Conservation (phyloP, 2,797 vertebrate genomes). For the Dallia pectoralis region DNA sequence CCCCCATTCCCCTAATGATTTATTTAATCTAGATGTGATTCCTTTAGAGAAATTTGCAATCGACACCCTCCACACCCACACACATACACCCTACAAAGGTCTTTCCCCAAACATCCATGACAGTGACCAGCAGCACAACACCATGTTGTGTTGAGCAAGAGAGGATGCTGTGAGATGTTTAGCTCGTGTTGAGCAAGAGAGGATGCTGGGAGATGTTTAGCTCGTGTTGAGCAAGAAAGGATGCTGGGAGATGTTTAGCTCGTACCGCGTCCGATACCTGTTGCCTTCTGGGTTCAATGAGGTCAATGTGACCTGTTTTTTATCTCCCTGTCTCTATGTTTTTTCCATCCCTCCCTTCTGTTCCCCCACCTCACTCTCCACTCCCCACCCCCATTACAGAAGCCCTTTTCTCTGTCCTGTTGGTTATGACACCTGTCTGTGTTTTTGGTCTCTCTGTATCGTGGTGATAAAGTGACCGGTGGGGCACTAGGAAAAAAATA, state of each 20-base stretch:
- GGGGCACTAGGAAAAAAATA: background rate
- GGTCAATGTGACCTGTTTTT: background rate
- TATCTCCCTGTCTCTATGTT: background rate
- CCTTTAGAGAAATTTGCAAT: background rate
- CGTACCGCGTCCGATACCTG: background rate
- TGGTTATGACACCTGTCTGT: slow-evolving; percentile 9
- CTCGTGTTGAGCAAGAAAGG: background rate
- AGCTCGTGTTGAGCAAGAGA: background rate
- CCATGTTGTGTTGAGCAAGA: background rate
- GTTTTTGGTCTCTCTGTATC: slow-evolving; percentile 5
- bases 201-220: background rate
- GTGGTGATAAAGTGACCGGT: slow-evolving; percentile 20
- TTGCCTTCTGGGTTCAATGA: background rate
- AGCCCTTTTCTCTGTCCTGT: too few relatives aligned
- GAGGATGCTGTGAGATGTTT: background rate
- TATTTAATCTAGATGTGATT: slow-evolving; percentile 1
- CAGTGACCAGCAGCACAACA: background rate
- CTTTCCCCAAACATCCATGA: slow-evolving; percentile 17
- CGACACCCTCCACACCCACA: background rate
- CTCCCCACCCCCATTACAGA: too few relatives aligned
- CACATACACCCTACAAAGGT: background rate
- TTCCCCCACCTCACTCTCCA: background rate
- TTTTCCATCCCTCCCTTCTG: background rate
- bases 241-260: background rate
- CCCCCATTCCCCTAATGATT: background rate